Conservation (phyloP, 2,888 invertebrate species). For the Dicycla oo region DNA sequence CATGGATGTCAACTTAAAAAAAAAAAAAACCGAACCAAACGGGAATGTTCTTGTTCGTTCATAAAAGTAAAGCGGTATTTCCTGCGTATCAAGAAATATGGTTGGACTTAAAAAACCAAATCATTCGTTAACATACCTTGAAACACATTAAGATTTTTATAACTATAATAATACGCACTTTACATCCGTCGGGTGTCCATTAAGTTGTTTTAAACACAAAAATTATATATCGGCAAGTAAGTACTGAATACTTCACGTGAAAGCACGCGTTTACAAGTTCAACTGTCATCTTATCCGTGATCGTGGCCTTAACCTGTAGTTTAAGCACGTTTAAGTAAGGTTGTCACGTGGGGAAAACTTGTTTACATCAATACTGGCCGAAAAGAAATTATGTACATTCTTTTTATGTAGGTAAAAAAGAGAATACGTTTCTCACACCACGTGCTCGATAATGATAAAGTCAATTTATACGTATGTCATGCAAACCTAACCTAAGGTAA, state of each 20-base stretch:
- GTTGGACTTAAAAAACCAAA: conserved; percentile 31
- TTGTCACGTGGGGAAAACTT: conserved; percentile 30
- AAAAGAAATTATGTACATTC: conserved; percentile 25
- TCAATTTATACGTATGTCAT: background rate
- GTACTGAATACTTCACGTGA: conserved; percentile 62
- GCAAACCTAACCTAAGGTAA: background rate
- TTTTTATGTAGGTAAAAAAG: background rate
- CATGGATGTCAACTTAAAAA: conserved; percentile 10
- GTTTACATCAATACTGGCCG: conserved; percentile 18
- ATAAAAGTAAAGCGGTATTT: conserved; percentile 15
- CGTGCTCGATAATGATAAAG: background rate
- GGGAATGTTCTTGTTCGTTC: background rate
- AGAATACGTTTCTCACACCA: no score
- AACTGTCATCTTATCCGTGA: conserved; percentile 62
- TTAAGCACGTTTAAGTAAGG: conserved; percentile 42
- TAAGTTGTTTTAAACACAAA: conserved; percentile 60
- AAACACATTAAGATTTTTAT: conserved; percentile 61
- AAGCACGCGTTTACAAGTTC: conserved; percentile 63
- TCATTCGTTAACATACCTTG: conserved; percentile 49
- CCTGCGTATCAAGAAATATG: conserved; percentile 14
- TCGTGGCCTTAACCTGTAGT: conserved; percentile 53
- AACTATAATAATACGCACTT: conserved; percentile 59
- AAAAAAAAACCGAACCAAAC: background rate
- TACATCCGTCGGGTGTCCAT: conserved; percentile 40
- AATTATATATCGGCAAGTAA: conserved; percentile 55